Evolutionary conservation across 2,797 vertebrate species (phyloP), one percentile per base, ranked within the genome.

Genomic region (Lepus townsendii): DNA sequence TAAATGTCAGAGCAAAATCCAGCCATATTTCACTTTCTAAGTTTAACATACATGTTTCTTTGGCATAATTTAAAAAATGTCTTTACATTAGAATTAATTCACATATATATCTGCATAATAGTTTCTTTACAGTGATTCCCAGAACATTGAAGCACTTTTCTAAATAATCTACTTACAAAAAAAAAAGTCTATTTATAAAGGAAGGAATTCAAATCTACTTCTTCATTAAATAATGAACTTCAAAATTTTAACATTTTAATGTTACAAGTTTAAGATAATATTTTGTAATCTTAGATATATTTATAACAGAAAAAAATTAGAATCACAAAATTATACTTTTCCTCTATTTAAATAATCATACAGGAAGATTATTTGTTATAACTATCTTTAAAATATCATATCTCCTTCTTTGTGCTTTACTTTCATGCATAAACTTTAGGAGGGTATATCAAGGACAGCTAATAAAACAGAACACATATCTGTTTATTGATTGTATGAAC

Each of bases 151-250:
- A 57, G 11, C 47, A 52, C 6, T 76, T 82, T 76, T 65, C 14
- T 27, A 75, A 47, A 30, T 69, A 79, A 35, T 4, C 35, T 35
- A 35, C 85, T 88, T 85, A 35, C 35, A 35, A 12, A 57, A 57
- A 5, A 16, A 57, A 57, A 57, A 5, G 16, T 93, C 32, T 76
- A 38, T 27, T 60, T 19, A 19, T 82, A 30, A 82, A 85, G 11
- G 26, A 54, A 84, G 42, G 65, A 72, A 66, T 60, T 35, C n/a
- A 84, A 79, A 54, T 82, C 10, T 0, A 50, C 13, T 75, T 1
- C 57, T 84, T 65, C 57, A 85, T 77, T 85, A 82, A 94, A 84
- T 85, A 7, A 76, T 24, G 32, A 62, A 62, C 3, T 94, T 82
- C 20, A 52, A 68, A 20, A 42, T 80, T 20, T 71, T 87, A 90